Conservation (phyloP, 2,888 invertebrate species). For the Thymelicus sylvestris region DNA sequence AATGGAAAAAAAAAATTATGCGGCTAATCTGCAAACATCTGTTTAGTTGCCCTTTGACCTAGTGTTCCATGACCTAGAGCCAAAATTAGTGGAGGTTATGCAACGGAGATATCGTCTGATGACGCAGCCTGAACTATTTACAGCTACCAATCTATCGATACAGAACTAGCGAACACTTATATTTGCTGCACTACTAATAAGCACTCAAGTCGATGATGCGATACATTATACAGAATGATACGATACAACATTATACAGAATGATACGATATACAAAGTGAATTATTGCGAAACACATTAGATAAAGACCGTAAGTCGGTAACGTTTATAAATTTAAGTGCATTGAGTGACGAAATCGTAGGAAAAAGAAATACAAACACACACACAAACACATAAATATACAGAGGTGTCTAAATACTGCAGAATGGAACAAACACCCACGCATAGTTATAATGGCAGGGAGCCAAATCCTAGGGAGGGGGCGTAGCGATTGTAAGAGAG, state of each 20-base stretch:
- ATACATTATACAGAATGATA: conserved; percentile 7
- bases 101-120: conserved; percentile 15
- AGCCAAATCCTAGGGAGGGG: conserved; percentile 32
- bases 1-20: background rate
- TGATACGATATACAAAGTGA: background rate
- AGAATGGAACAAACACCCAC: conserved; percentile 14
- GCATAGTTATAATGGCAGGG: conserved; percentile 23
- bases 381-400: background rate
- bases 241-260: background rate
- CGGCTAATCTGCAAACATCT: background rate
- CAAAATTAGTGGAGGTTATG: conserved; percentile 12
- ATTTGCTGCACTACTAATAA: conserved; percentile 7
- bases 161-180: conserved; percentile 7
- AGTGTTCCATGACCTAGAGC: conserved; percentile 1
- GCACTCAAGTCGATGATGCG: conserved; percentile 11
- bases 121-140: conserved; percentile 19
- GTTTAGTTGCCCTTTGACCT: conserved; percentile 7
- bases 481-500: conserved; percentile 22
- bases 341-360: background rate
- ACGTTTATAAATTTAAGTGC: background rate
- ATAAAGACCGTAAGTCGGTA: background rate
- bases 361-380: background rate
- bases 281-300: conserved; percentile 1
- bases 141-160: conserved; percentile 1
- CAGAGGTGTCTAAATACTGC: conserved; percentile 27